Evolutionary conservation across 2,797 vertebrate genomes (phyloP).

Genomic region (Thripadectes ignobilis): DNA sequence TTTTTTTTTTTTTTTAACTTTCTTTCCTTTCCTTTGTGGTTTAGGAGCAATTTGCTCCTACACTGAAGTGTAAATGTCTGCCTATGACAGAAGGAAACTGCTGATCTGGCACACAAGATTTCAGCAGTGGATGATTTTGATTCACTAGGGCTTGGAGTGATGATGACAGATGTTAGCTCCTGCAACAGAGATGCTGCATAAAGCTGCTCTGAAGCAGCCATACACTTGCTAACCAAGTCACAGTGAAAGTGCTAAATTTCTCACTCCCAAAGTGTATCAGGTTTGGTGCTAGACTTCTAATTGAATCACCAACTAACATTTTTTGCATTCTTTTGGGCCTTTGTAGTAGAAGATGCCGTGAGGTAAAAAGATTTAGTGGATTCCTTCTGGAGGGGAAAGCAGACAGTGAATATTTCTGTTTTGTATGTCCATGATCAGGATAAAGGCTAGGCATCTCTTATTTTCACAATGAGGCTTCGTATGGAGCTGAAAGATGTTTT

Average conservation of each 20-base stretch:
- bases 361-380: neutral
- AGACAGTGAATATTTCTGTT: neutral
- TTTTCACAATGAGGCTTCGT: neutral
- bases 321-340: neutral
- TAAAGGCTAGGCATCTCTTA: neutral
- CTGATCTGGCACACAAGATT: neutral
- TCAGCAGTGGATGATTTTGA: neutral
- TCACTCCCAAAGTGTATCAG: neutral
- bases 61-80: neutral
- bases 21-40: neutral
- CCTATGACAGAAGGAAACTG: neutral
- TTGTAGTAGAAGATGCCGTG: neutral
- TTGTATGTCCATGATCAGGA: neutral
- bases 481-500: neutral
- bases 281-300: conserved; percentile 53
- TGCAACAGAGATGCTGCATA: neutral
- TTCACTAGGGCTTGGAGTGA: neutral
- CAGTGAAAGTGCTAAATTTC: neutral
- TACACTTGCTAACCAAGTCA: conserved; percentile 17
- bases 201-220: neutral
- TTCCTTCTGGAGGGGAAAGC: neutral
- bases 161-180: neutral
- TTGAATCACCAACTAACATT: neutral
- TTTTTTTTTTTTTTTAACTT: neutral
- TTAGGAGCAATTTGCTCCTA: conserved; percentile 21